Base-by-base conservation (phyloP, 2,888 invertebrate genomes). In the Ormyrus pomaceus region DNA sequence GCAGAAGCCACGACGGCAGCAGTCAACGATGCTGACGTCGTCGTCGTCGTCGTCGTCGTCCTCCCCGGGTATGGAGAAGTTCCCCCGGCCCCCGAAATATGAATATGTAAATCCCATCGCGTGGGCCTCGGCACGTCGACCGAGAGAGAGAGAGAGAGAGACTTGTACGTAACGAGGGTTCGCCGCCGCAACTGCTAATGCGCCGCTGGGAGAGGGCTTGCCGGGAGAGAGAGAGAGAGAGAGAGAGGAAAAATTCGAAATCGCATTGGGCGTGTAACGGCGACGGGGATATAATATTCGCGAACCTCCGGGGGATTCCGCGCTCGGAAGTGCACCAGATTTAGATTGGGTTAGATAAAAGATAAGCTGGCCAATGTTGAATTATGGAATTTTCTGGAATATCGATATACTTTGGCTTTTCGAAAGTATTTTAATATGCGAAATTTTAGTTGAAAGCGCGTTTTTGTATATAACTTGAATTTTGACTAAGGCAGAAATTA, bases 31-130 rank as follows among this genome's bases (percentile, higher is more conserved):
- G 55, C 45, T 46, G 64, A 55, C 46, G 48, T 45, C 46, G 72
- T 11, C 6, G 45, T 50, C 19, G 48, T 5, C 34, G 11, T 53
- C 46, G 72, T 11, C 6, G 45, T 50, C 19, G 48, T 5, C 34
- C 8, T 53, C 4, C 34, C 34, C 34, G 34, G 34, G 4, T 34
- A 34, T 34, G 59, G 70, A 66, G 76, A 76, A 80, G 71, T 80
- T 80, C 68, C 13, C 61, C 55, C 72, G 34, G 64, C 61, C 11
- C 68, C 68, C 73, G 81, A 71, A 83, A 73, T 84, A 86, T 87
- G 84, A 86, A 85, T 87, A 87, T 87, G 87, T 84, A 87, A 85
- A 87, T 84, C 66, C 70, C 51, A 61, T 45, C 64, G 76, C 65
- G 13, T 68, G 45, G 10, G 13, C 48, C 51, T 45, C 61, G 50